Conservation (phyloP, 30 jellyfish, hydroid and myxozoan genomes). For the Aurelia sp. region DNA sequence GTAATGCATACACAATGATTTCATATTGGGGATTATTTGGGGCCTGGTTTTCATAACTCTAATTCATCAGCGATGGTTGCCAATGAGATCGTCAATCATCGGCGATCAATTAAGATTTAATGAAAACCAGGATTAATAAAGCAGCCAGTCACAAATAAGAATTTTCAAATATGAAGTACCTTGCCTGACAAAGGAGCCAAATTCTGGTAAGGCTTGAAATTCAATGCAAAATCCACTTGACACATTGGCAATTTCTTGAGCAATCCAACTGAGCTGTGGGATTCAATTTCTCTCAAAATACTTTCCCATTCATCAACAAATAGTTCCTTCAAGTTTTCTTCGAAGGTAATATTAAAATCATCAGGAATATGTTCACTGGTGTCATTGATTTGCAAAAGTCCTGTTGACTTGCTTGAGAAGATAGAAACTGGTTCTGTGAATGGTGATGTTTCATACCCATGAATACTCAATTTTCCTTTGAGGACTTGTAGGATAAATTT, state of each 20-base stretch:
- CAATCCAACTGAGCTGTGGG: slow-evolving; percentile 5
- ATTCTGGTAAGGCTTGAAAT: slow-evolving; percentile 1
- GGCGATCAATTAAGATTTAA: no score
- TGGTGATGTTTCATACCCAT: slow-evolving; percentile 50
- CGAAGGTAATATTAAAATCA: neutral
- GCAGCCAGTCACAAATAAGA: neutral
- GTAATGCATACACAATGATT: no score
- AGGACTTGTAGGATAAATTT: slow-evolving; percentile 27
- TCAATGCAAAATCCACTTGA: slow-evolving; percentile 20
- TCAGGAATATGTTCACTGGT: neutral
- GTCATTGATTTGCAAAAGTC: slow-evolving; percentile 1
- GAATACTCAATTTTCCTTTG: slow-evolving; percentile 27
- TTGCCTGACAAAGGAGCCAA: neutral
- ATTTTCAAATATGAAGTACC: neutral
- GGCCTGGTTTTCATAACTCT: no score
- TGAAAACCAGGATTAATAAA: no score
- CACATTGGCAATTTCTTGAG: neutral
- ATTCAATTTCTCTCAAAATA: neutral
- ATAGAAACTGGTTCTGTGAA: slow-evolving; percentile 1
- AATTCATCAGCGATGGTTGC: no score
- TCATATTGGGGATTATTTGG: no score
- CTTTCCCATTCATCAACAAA: neutral
- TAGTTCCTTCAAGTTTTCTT: neutral
- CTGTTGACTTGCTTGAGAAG: slow-evolving; percentile 37
- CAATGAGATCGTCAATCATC: no score